Conservation (phyloP, 2,113 vertebrate species). For the Leptocoma aspasia region DNA sequence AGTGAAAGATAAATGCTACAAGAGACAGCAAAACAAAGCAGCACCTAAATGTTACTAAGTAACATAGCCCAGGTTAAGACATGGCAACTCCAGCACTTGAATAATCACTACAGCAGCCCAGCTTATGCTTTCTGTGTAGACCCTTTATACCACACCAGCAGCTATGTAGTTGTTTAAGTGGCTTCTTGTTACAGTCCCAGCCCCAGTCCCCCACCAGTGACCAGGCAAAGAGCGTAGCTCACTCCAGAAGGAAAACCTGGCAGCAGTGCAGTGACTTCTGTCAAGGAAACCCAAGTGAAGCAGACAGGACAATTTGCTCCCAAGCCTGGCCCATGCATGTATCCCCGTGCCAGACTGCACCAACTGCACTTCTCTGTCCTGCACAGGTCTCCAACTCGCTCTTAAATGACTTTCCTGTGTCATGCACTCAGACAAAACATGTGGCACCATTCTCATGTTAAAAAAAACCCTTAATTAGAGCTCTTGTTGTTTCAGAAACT, state of each 20-base stretch:
- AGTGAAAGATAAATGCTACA: neutral
- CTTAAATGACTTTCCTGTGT: neutral
- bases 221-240: neutral
- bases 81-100: neutral
- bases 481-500: neutral
- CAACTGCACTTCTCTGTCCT: neutral
- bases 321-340: neutral
- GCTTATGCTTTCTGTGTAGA: neutral
- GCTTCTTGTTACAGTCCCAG: neutral
- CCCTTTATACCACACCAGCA: neutral
- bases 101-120: neutral
- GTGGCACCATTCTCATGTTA: rapidly evolving
- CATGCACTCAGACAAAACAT: neutral
- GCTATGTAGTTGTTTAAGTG: rapidly evolving
- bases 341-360: neutral
- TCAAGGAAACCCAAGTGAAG: neutral
- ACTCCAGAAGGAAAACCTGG: neutral
- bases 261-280: neutral
- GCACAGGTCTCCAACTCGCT: neutral
- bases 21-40: neutral
- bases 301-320: neutral
- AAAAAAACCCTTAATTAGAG: neutral
- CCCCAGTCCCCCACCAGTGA: neutral
- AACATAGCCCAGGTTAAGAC: neutral
- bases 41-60: neutral